Evolutionary conservation across 2,113 vertebrate species (phyloP).

Genomic region (Hypocryptadius cinnamomeus): DNA sequence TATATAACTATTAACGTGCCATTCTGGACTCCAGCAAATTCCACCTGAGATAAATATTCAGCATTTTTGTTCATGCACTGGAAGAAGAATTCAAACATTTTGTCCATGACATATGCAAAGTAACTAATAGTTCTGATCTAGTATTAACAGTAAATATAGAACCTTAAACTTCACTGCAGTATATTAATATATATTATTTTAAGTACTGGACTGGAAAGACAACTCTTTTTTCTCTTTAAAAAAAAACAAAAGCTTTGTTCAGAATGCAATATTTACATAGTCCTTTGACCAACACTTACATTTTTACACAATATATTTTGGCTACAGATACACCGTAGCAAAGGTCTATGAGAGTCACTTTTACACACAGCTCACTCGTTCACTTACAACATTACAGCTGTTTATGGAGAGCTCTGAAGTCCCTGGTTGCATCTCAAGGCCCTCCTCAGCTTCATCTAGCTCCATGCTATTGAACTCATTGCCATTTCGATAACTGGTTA

Average conservation of each 20-base stretch:
- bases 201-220: conserved; percentile 70
- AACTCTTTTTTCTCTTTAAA: conserved; percentile 12
- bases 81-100: conserved; percentile 62
- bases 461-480: conserved; percentile 69
- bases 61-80: conserved; percentile 66
- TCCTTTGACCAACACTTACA: conserved; percentile 45
- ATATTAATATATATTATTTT: conserved; percentile 59
- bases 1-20: conserved; percentile 58
- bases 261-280: conserved; percentile 71
- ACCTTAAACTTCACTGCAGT: conserved; percentile 60
- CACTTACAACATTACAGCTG: conserved; percentile 77
- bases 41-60: conserved; percentile 73
- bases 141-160: conserved; percentile 71
- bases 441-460: conserved; percentile 68
- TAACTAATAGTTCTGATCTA: conserved; percentile 62
- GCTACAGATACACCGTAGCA: conserved; percentile 14
- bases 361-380: conserved; percentile 91
- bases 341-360: background rate
- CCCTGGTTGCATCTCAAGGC: conserved; percentile 78
- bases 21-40: conserved; percentile 71
- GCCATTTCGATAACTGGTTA: conserved; percentile 78
- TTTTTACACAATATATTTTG: conserved; percentile 37
- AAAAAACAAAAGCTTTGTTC: conserved; percentile 30
- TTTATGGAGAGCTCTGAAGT: conserved; percentile 80
- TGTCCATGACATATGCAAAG: conserved; percentile 70